A percentile compares a stretch with the other conserved stretches of the same genome.
These are phyloP conservation scores for Chauna torquata DNA, from an alignment of 2,113 vertebrate species.

Conservation along the genomic window DNA sequence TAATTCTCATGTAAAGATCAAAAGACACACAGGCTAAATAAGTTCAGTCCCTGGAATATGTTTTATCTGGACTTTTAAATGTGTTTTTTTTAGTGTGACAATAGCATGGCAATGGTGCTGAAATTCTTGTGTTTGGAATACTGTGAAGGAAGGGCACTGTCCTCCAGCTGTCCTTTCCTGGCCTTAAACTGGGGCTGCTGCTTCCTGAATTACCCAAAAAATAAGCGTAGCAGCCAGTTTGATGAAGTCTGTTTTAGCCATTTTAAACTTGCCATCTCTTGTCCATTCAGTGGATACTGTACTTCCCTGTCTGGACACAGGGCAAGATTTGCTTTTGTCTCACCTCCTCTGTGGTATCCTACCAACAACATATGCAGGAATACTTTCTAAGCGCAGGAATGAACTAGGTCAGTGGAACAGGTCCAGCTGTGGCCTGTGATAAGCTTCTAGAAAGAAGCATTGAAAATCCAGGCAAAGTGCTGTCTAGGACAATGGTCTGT, in stretches of 20 bases:
- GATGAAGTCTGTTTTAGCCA: background rate
- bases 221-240: background rate
- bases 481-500: background rate
- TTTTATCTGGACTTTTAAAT: background rate
- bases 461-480: background rate
- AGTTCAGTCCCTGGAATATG: background rate
- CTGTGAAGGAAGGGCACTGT: background rate
- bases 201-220: background rate
- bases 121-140: background rate
- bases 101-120: background rate
- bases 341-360: background rate
- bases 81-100: background rate
- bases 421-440: background rate
- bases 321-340: background rate
- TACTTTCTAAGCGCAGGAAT: background rate
- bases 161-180: background rate
- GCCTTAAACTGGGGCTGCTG: background rate
- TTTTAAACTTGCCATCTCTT: background rate
- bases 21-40: background rate
- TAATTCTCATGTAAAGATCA: background rate
- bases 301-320: background rate
- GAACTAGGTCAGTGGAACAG: background rate
- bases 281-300: background rate
- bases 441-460: background rate
- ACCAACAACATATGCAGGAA: background rate